Percentiles rank a stretch among this genome's conserved stretches.
phyloP scores from a whole-genome alignment of 2,797 vertebrate genomes.

The Naso thynnoides region DNA sequence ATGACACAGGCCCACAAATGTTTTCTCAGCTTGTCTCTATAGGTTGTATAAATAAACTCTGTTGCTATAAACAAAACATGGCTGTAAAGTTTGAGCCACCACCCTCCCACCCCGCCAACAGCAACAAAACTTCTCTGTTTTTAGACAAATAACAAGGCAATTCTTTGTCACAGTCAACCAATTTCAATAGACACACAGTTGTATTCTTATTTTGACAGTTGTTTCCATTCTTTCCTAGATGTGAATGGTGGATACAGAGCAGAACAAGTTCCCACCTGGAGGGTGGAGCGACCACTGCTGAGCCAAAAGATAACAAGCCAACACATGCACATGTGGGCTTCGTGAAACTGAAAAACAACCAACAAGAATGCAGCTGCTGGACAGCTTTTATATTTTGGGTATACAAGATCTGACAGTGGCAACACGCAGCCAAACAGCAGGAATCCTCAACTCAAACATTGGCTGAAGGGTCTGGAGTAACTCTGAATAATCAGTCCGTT shows the following conservation, averaged over 20 bases:
- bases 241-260: background rate
- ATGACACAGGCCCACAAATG: background rate
- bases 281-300: background rate
- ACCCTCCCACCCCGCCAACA: no score
- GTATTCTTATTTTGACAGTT: no score
- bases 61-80: background rate
- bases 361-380: slow-evolving; percentile 14
- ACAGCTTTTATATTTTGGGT: background rate
- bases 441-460: background rate
- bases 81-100: background rate
- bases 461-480: background rate
- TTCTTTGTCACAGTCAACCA: no score
- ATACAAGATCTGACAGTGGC: background rate
- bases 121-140: no score
- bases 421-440: no score
- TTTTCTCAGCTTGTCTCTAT: background rate
- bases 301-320: slow-evolving; percentile 48
- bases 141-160: no score
- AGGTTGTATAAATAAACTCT: background rate
- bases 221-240: background rate
- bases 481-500: background rate
- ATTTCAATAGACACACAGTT: no score
- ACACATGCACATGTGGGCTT: slow-evolving; percentile 33
- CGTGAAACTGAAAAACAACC: background rate
- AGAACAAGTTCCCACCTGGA: slow-evolving; percentile 19